A percentile compares a stretch with the other conserved stretches of the same genome.
Conservation (phyloP, 2,888 invertebrate species). For the Lymantria dispar region DNA sequence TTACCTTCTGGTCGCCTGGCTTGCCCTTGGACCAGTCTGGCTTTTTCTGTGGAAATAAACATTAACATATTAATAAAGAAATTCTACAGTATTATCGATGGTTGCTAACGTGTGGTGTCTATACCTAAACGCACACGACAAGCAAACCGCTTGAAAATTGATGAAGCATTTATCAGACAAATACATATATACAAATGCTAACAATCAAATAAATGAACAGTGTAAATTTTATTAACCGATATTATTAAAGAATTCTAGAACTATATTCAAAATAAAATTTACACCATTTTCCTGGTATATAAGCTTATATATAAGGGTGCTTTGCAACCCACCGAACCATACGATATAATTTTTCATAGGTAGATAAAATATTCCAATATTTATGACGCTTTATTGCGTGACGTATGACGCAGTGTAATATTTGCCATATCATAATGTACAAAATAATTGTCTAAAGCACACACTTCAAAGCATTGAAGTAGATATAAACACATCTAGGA, state of each 20-base stretch:
- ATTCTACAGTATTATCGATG: slow-evolving; percentile 12
- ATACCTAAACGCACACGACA: slow-evolving; percentile 24
- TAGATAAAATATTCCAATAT: background rate
- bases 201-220: slow-evolving; percentile 19
- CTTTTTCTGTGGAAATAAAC: slow-evolving; percentile 89
- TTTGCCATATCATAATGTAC: slow-evolving; percentile 12
- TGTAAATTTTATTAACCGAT: slow-evolving; percentile 23
- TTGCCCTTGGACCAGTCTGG: slow-evolving; percentile 97
- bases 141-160: slow-evolving; percentile 16
- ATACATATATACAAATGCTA: slow-evolving; percentile 33
- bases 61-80: background rate
- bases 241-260: background rate
- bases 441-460: slow-evolving; percentile 27
- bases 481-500: slow-evolving; percentile 35
- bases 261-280: slow-evolving; percentile 14
- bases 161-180: slow-evolving; percentile 24
- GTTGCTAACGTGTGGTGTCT: slow-evolving; percentile 11
- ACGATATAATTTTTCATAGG: slow-evolving; percentile 3
- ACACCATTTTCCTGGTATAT: slow-evolving; percentile 15
- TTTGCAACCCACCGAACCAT: slow-evolving; percentile 14
- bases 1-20: slow-evolving; percentile 94
- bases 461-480: slow-evolving; percentile 39
- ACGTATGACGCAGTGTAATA: slow-evolving; percentile 17
- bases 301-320: slow-evolving; percentile 8
- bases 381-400: background rate